Base-by-base conservation (phyloP, 2,888 invertebrate genomes). In the Nymphalis polychloros region DNA sequence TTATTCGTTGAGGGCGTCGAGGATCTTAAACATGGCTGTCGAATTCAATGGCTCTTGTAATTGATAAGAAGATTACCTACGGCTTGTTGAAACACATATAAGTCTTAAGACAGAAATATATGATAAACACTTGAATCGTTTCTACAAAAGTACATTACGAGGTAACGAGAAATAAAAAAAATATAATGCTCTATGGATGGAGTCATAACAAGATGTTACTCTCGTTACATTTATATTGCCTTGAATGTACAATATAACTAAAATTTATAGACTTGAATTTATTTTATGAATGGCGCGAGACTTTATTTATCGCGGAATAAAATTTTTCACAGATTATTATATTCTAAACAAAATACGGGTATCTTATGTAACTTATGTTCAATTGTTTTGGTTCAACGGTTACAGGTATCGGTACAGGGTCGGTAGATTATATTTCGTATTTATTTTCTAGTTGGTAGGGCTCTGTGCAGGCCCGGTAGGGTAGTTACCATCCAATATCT, bases 11-110 rank as follows among this genome's bases (percentile, higher is more conserved):
- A 84, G 86, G 80, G 80, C 70, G 75, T 83, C 72, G 75, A 87
- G 85, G 75, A 81, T 79, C 80, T 81, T 84, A 82, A 86, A 84
- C 83, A 81, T 78, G 81, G 79, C 75, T 79, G 81, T 85, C 79
- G 81, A 83, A 77, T 80, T 84, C 80, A 79, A 87, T 83, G 78
- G 81, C 79, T 76, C 86, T 86, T 79, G 75, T 78, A 78, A 80
- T 81, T 83, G 83, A 84, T 85, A 85, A 85, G 57, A 41, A 57
- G 85, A 84, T 82, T 83, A 84, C 78, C 35, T 57, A 57, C 41
- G 5, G 57, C 35, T 57, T 41, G 35, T 80, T 73, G 27, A 62
- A 62, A 62, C 53, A 61, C 60, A 47, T 66, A 66, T 55, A 57
- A 23, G 53, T 53, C n/a, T 50, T 19, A 50, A n/a, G 20, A 23